Evolutionary conservation across 2,888 invertebrate genomes (phyloP).

Genomic region (Cancer borealis): DNA sequence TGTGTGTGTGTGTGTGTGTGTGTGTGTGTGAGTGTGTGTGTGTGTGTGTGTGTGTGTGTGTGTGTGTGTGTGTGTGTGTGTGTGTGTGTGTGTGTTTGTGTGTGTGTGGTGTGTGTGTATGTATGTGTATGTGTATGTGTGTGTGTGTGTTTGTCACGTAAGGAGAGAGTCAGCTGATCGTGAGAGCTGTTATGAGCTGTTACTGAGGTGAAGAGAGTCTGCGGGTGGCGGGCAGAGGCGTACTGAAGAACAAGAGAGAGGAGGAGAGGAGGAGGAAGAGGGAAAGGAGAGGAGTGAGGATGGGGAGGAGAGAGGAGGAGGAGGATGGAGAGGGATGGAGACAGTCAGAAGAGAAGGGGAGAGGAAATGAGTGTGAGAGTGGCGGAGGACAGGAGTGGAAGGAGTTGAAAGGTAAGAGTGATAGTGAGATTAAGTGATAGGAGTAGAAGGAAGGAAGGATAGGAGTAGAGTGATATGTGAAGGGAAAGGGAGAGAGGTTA

Average conservation of each 20-base stretch:
- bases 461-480: neutral
- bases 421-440: neutral
- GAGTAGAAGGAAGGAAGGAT: neutral
- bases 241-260: neutral
- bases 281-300: neutral
- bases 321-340: neutral
- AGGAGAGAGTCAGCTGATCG: slow-evolving; percentile 15
- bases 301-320: neutral
- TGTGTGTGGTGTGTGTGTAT: slow-evolving; percentile 48
- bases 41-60: slow-evolving; percentile 56
- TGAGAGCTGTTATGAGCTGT: slow-evolving; percentile 24
- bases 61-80: slow-evolving; percentile 59
- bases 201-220: neutral
- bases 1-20: slow-evolving; percentile 58
- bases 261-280: neutral
- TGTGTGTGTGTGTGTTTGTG: slow-evolving; percentile 52
- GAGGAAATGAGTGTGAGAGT: neutral
- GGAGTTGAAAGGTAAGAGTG: neutral
- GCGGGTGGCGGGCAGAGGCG: neutral
- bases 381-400: neutral
- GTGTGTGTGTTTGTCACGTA: slow-evolving; percentile 51
- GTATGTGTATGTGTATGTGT: slow-evolving; percentile 58
- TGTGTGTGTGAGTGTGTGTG: slow-evolving; percentile 33
- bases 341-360: neutral
- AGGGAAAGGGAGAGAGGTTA: neutral